These are phyloP conservation scores for Gadus macrocephalus DNA, from an alignment of 2,113 vertebrate genomes.

Conservation along the genomic window DNA sequence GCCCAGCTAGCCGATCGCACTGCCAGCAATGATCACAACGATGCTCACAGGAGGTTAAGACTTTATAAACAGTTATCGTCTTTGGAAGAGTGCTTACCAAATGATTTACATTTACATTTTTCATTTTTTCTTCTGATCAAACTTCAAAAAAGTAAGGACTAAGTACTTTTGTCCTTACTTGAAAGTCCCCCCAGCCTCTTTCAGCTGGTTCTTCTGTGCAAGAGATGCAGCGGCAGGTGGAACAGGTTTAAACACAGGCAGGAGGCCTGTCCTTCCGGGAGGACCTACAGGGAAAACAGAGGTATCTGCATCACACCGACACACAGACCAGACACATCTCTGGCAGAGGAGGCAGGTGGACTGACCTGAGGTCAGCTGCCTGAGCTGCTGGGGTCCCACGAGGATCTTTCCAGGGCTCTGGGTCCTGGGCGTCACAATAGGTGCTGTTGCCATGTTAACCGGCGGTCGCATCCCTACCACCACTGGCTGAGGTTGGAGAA, in stretches of 20 bases:
- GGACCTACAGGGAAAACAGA: constrained; percentile 68
- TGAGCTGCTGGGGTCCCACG: constrained; percentile 77
- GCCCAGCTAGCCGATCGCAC: too few species aligned
- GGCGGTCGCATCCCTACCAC: constrained; percentile 86
- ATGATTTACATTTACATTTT: too few species aligned
- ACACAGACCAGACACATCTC: not conserved
- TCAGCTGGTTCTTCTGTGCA: constrained; percentile 87
- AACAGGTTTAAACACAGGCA: constrained; percentile 78
- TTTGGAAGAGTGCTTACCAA: too few species aligned
- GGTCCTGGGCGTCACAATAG: constrained; percentile 84
- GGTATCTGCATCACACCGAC: not conserved
- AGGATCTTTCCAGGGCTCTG: constrained; percentile 85
- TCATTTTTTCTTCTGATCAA: too few species aligned
- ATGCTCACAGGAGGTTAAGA: too few species aligned
- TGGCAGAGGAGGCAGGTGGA: constrained; percentile 81
- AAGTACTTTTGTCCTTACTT: constrained; percentile 73
- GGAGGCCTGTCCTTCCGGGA: constrained; percentile 77
- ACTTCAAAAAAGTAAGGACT: too few species aligned
- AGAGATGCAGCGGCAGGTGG: constrained; percentile 73
- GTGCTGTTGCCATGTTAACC: constrained; percentile 83
- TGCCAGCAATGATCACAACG: too few species aligned
- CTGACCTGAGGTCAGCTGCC: constrained; percentile 71
- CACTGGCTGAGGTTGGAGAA: constrained; percentile 86
- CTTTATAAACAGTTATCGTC: too few species aligned
- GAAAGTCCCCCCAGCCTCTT: constrained; percentile 89